A percentile compares a stretch with the other conserved stretches of the same genome.
Conservation (phyloP, 2,797 vertebrate species). For the Crocodylus rhombifer region DNA sequence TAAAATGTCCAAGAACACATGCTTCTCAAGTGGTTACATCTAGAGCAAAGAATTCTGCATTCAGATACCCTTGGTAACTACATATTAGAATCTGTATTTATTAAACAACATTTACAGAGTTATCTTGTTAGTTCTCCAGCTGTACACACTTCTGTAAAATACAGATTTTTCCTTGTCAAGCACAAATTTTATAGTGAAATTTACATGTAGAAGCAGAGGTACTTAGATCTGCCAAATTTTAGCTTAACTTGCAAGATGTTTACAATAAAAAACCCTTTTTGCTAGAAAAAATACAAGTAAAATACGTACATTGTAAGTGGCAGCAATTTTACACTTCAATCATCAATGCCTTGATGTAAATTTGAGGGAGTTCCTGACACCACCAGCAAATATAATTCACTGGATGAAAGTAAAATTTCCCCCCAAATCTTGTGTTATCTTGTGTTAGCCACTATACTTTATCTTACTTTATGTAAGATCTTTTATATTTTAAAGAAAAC, state of each 20-base stretch:
- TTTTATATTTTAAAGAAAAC: background rate
- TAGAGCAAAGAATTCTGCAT: background rate
- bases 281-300: too few relatives aligned
- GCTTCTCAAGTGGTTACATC: background rate
- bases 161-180: constrained; percentile 13
- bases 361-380: constrained; percentile 5
- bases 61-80: background rate
- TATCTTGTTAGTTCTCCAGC: constrained; percentile 20
- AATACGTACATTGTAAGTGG: background rate
- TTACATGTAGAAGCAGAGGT: constrained; percentile 5
- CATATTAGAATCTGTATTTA: constrained; percentile 8
- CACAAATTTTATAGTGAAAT: background rate
- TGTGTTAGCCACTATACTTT: background rate
- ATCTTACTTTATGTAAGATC: background rate
- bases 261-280: constrained; percentile 58
- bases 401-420: constrained; percentile 12
- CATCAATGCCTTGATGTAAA: background rate
- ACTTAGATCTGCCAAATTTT: background rate
- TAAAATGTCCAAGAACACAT: background rate
- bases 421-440: background rate
- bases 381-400: constrained; percentile 9
- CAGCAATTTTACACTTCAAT: background rate
- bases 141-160: constrained; percentile 44
- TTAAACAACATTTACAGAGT: constrained; percentile 30
- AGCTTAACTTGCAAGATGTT: constrained; percentile 50